These are phyloP conservation scores for Callopanchax toddi DNA, from an alignment of 2,113 vertebrate species.

Conservation along the genomic window DNA sequence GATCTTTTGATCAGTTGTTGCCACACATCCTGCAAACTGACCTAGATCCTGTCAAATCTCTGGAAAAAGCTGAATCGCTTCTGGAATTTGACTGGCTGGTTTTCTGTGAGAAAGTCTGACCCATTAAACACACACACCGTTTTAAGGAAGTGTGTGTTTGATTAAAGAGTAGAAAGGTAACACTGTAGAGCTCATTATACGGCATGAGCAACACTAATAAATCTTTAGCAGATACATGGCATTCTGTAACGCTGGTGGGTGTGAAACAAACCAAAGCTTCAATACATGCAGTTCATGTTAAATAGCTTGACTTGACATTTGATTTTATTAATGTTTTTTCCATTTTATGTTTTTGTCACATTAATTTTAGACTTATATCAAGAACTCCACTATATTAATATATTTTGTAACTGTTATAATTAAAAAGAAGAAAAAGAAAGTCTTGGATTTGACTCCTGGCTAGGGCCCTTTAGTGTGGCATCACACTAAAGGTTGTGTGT, in stretches of 20 bases:
- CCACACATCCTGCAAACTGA: conserved; percentile 3
- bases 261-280: not conserved
- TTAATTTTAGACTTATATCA: no score
- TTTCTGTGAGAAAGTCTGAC: conserved; percentile 12
- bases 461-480: no score
- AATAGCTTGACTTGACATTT: not conserved
- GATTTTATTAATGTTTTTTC: no score
- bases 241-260: not conserved
- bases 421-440: no score
- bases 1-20: conserved; percentile 13
- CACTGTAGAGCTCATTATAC: not conserved
- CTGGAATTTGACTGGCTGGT: conserved; percentile 8
- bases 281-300: not conserved
- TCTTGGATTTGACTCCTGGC: no score
- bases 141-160: conserved; percentile 20
- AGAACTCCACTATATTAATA: no score
- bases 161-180: conserved; percentile 2
- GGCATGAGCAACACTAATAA: not conserved
- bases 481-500: no score
- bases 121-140: not conserved
- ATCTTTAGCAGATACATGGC: not conserved
- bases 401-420: no score
- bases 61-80: not conserved
- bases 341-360: no score
- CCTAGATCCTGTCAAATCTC: conserved; percentile 20